Conservation (phyloP, 2,888 invertebrate genomes). For the Colostygia pectinataria region DNA sequence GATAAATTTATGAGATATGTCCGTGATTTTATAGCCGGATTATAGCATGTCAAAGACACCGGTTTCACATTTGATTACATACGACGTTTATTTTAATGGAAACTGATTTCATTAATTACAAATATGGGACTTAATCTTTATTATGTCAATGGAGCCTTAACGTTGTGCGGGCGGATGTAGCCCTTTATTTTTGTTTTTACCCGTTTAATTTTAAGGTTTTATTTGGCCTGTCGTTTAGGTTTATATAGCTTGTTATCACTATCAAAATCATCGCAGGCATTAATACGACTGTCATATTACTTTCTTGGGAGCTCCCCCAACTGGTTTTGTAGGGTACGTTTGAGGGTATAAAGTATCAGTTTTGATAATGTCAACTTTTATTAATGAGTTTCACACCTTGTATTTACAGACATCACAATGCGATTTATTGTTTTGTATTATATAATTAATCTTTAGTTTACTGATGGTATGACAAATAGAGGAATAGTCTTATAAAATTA, state of each 20-base stretch:
- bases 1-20: conserved; percentile 47
- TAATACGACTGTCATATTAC: conserved; percentile 72
- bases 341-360: conserved; percentile 36
- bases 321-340: conserved; percentile 41
- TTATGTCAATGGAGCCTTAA: conserved; percentile 52
- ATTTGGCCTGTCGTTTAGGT: conserved; percentile 55
- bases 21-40: conserved; percentile 50
- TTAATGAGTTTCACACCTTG: conserved; percentile 44
- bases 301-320: conserved; percentile 49
- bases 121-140: conserved; percentile 69
- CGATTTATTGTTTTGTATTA: conserved; percentile 1
- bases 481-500: too few relatives aligned
- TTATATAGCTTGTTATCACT: conserved; percentile 70
- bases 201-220: conserved; percentile 50
- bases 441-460: too few relatives aligned
- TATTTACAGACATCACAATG: conserved; percentile 26
- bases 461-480: too few relatives aligned
- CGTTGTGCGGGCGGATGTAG: conserved; percentile 46
- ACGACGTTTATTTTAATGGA: conserved; percentile 58
- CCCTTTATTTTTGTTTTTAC: conserved; percentile 50
- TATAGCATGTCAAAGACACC: conserved; percentile 63
- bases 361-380: conserved; percentile 38
- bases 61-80: conserved; percentile 53
- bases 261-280: conserved; percentile 67
- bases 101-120: conserved; percentile 75